These are phyloP conservation scores for Acanthosepion lycidas DNA, from an alignment of 2,888 invertebrate genomes.

Conservation along the genomic window DNA sequence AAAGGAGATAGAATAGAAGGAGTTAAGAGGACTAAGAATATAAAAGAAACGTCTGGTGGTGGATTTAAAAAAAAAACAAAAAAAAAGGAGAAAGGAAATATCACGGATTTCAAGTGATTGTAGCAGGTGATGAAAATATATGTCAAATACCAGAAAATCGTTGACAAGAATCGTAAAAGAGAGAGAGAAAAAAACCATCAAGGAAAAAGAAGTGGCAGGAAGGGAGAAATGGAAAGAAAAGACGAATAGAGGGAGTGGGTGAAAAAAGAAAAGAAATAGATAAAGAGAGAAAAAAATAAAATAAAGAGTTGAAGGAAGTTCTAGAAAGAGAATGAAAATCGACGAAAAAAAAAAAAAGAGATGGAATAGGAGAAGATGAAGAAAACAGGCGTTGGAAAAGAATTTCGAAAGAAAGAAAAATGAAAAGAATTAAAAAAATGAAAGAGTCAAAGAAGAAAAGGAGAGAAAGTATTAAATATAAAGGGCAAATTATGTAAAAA, in stretches of 20 bases:
- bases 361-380: background rate
- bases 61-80: too few relatives aligned
- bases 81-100: too few relatives aligned
- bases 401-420: background rate
- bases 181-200: background rate
- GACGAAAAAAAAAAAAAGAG: background rate
- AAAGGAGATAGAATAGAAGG: too few relatives aligned
- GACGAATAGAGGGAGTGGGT: constrained; percentile 39
- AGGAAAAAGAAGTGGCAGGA: constrained; percentile 39
- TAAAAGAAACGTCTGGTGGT: too few relatives aligned
- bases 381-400: background rate
- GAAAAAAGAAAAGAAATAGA: constrained; percentile 35
- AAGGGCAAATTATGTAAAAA: background rate
- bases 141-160: background rate
- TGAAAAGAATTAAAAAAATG: background rate
- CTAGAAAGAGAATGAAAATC: background rate
- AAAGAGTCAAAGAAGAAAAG: background rate
- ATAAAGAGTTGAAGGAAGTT: background rate
- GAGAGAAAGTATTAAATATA: background rate
- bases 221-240: background rate
- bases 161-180: background rate
- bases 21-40: too few relatives aligned
- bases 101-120: too few relatives aligned
- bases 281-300: background rate
- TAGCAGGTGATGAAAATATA: too few relatives aligned